Conservation (phyloP, 1,140 invertebrate species). For the Atta texana region DNA sequence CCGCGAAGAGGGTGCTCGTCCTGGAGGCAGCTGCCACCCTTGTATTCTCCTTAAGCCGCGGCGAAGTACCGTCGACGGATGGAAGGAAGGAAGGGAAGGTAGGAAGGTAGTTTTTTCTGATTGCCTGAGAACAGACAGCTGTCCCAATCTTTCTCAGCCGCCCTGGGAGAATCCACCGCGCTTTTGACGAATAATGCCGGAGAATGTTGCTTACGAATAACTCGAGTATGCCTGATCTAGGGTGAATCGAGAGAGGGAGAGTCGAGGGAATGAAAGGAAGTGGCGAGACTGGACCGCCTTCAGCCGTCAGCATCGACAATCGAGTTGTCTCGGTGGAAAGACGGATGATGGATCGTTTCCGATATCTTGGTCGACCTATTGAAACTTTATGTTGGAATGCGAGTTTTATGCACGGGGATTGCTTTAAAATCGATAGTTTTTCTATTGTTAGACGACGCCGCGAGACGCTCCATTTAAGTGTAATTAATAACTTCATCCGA, state of each 20-base stretch:
- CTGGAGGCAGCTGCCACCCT: conserved; percentile 68
- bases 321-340: conserved; percentile 58
- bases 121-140: conserved; percentile 82
- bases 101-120: conserved; percentile 79
- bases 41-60: conserved; percentile 75
- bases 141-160: conserved; percentile 78
- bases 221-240: conserved; percentile 69
- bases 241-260: conserved; percentile 53
- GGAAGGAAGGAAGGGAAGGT: conserved; percentile 26
- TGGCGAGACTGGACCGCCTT: conserved; percentile 51
- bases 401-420: conserved; percentile 1
- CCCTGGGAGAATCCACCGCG: conserved; percentile 4
- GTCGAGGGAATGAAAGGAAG: conserved; percentile 40
- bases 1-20: conserved; percentile 79
- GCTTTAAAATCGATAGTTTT: neutral
- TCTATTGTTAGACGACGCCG: neutral
- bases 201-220: conserved; percentile 72
- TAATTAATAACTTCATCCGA: conserved; percentile 7
- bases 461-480: neutral
- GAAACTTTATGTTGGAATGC: conserved; percentile 9
- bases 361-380: conserved; percentile 40
- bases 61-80: conserved; percentile 54
- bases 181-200: conserved; percentile 71
- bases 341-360: conserved; percentile 40
- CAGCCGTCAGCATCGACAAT: conserved; percentile 72